Base-by-base conservation (phyloP, 2,797 vertebrate species). In the Macrochelys suwanniensis region DNA sequence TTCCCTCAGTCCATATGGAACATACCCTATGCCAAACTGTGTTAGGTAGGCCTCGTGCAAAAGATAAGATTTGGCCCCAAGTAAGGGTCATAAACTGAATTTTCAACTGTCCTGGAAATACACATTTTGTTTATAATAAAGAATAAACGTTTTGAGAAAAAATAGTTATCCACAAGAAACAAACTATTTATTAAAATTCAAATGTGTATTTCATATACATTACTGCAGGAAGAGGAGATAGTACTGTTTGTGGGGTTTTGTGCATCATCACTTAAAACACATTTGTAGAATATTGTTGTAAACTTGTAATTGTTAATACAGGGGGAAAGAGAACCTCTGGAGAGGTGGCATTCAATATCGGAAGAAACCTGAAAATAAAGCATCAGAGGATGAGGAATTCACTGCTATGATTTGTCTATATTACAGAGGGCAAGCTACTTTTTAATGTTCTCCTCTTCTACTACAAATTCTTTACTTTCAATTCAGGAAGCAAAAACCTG, bases 381-480 rank as follows among this genome's bases (percentile, higher is more conserved):
- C 15, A 83, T 86, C 83, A 86, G 51, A 68, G 9, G 7, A 81
- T n/a, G 61, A 95, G 79, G 42, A 56, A 9, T 83, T 88, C 61
- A 53, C 83, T 93, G 81, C 77, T 86, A 68, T 13, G 15, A 33
- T 83, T 93, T 95, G 47, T 80, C 50, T 76, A 13, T 78, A 15
- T 84, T 91, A 82, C 13, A 65, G 33, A 79, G 33, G 68, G 37
- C 16, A 76, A 88, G 0, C 4, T 53, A 91, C 81, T 74, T 92
- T 92, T 89, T 92, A 81, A 15, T 88, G 3, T 82, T 96, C 23
- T 85, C 23, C 21, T 33, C 28, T 57, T 77, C 17, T 59, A 89
- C 89, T 82, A 42, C 76, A 90, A 33, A 84, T 59, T 8, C 3
- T 80, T 92, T 85, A 87, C 84, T 96, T 96, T 90, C 33, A 92